phyloP scores from a whole-genome alignment of 2,113 vertebrate genomes.

The Stigmatopora nigra region DNA sequence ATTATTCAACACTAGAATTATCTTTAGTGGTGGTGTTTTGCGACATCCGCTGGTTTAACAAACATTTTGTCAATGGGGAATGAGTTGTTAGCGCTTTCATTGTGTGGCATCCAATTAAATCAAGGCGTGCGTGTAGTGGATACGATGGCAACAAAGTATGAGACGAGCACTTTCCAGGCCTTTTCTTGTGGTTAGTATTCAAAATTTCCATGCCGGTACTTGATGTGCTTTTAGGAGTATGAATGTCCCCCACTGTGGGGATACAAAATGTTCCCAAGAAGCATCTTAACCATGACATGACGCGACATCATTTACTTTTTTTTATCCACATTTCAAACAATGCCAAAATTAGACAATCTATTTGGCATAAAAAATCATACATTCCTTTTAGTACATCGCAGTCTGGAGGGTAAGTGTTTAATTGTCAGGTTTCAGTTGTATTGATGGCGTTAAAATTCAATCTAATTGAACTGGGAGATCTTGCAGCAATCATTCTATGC shows the following conservation, averaged over 20 bases:
- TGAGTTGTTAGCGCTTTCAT: neutral
- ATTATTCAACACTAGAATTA: neutral
- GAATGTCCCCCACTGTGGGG: conserved; percentile 27
- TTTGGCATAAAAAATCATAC: too few species aligned
- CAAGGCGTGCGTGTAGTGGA: neutral
- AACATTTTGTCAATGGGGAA: neutral
- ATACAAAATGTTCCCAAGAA: conserved; percentile 22
- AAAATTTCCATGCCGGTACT: conserved; percentile 38
- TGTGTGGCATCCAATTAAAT: neutral
- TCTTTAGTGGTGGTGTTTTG: neutral
- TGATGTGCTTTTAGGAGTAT: conserved; percentile 43
- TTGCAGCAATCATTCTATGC: too few species aligned
- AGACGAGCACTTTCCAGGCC: neutral
- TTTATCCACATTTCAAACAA: neutral
- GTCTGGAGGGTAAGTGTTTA: too few species aligned
- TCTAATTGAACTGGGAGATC: too few species aligned
- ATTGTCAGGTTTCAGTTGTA: too few species aligned
- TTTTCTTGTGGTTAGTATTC: conserved; percentile 2
- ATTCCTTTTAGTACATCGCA: too few species aligned
- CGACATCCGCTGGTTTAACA: neutral
- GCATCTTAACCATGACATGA: neutral
- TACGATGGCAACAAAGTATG: neutral
- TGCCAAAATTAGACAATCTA: neutral
- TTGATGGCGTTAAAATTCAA: too few species aligned
- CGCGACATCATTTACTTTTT: neutral